A percentile compares a stretch with the other conserved stretches of the same genome.
Evolutionary conservation across 2,888 invertebrate genomes (phyloP).

Genomic region (Andrena marginata): DNA sequence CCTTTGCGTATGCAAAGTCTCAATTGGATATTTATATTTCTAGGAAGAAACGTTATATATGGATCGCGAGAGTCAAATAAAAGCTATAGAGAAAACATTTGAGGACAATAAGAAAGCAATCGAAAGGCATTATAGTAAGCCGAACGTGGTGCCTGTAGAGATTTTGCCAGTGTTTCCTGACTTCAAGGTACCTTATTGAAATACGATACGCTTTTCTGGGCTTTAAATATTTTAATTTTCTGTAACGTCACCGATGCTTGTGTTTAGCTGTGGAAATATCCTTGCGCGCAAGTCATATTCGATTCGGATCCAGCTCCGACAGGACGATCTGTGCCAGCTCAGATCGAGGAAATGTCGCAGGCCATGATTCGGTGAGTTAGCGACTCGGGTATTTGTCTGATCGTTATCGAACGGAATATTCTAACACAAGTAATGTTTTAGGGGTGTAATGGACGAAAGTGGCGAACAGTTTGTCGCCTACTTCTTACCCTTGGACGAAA

Average conservation of each 20-base stretch:
- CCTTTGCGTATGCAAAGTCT: not conserved
- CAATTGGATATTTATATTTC: slow-evolving; percentile 40
- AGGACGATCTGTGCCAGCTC: slow-evolving; percentile 94
- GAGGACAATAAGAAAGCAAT: slow-evolving; percentile 94
- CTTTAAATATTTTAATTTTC: slow-evolving; percentile 9
- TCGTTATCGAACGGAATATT: not conserved
- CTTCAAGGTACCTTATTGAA: slow-evolving; percentile 88
- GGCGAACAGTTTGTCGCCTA: slow-evolving; percentile 99
- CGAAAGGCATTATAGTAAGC: slow-evolving; percentile 98
- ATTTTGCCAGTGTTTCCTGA: slow-evolving; percentile 96
- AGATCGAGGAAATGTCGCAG: slow-evolving; percentile 99
- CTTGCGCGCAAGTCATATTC: slow-evolving; percentile 99
- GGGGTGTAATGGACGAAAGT: slow-evolving; percentile 99
- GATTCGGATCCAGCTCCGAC: slow-evolving; percentile 98
- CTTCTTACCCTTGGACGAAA: slow-evolving; percentile 97
- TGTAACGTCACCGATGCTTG: not conserved
- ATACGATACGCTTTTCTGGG: slow-evolving; percentile 6
- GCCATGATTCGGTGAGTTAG: slow-evolving; percentile 95
- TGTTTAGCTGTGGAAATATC: slow-evolving; percentile 95
- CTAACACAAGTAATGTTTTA: slow-evolving; percentile 82
- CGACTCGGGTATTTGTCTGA: not conserved
- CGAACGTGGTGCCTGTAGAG: slow-evolving; percentile 96
- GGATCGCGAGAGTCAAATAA: slow-evolving; percentile 98
- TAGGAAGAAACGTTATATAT: slow-evolving; percentile 97
- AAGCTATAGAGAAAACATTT: slow-evolving; percentile 99